Evolutionary conservation across 2,113 vertebrate genomes (phyloP).

Genomic region (Hymenochirus boettgeri): DNA sequence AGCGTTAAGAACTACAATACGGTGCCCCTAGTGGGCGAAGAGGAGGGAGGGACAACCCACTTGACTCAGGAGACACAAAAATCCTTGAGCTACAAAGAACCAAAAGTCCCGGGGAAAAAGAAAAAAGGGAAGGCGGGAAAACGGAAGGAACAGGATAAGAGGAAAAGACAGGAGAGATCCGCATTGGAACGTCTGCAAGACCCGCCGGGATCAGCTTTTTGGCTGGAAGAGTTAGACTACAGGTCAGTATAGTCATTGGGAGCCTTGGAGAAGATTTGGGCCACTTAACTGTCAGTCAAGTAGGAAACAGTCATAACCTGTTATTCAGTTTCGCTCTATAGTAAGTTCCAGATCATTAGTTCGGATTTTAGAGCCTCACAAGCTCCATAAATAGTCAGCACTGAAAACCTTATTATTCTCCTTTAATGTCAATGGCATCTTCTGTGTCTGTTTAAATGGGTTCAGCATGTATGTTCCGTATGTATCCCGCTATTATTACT

Average conservation of each 20-base stretch:
- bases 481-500: too few relatives aligned
- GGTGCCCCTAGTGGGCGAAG: conserved; percentile 65
- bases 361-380: too few relatives aligned
- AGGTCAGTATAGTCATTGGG: conserved; percentile 33
- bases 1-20: conserved; percentile 81
- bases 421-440: too few relatives aligned
- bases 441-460: too few relatives aligned
- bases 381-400: too few relatives aligned
- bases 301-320: too few relatives aligned
- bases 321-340: too few relatives aligned
- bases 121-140: conserved; percentile 85
- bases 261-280: too few relatives aligned
- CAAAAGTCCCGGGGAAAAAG: conserved; percentile 72
- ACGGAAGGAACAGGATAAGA: conserved; percentile 87
- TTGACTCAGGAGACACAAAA: conserved; percentile 94
- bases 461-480: too few relatives aligned
- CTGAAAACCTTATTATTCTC: too few relatives aligned
- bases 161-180: conserved; percentile 77
- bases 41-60: conserved; percentile 62
- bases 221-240: conserved; percentile 30
- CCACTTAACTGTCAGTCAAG: too few relatives aligned
- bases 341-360: too few relatives aligned
- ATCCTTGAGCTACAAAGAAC: conserved; percentile 79
- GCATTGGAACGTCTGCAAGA: conserved; percentile 47
- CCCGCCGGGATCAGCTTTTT: conserved; percentile 9